These are phyloP conservation scores for Eucriotettix oculatus DNA, from an alignment of 2,888 invertebrate genomes.

Conservation along the genomic window DNA sequence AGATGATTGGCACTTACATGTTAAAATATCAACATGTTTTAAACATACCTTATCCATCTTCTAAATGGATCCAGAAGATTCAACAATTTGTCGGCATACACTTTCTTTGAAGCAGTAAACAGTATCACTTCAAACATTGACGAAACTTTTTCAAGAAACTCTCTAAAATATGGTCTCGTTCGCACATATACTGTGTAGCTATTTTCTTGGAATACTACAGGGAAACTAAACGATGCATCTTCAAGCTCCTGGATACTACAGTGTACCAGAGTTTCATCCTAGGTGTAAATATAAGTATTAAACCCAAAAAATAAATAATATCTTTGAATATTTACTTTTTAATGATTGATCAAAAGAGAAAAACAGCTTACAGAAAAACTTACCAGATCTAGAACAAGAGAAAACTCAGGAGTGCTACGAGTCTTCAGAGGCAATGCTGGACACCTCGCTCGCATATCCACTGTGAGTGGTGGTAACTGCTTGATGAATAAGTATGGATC, in stretches of 20 bases:
- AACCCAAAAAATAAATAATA: not conserved
- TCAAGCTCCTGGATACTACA: constrained; percentile 83
- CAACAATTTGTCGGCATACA: constrained; percentile 85
- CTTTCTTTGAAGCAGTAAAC: constrained; percentile 90
- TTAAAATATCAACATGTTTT: not conserved
- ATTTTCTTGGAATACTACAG: constrained; percentile 69
- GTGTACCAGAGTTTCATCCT: constrained; percentile 92
- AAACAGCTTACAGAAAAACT: constrained; percentile 21
- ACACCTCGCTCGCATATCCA: constrained; percentile 50
- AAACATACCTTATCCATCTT: constrained; percentile 63
- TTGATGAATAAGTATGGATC: constrained; percentile 86
- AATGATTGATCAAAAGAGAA: not conserved
- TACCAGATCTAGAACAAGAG: constrained; percentile 59
- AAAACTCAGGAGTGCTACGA: constrained; percentile 78
- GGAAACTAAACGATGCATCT: constrained; percentile 87
- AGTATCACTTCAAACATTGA: constrained; percentile 80
- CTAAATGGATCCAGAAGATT: constrained; percentile 81
- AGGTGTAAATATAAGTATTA: constrained; percentile 12
- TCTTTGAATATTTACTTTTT: not conserved
- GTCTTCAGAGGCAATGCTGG: constrained; percentile 85
- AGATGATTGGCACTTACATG: no score
- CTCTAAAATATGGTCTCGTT: constrained; percentile 78
- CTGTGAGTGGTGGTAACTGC: constrained; percentile 66
- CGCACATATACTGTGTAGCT: constrained; percentile 77
- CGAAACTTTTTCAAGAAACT: constrained; percentile 80